Evolutionary conservation across 2,113 vertebrate genomes (phyloP), one percentile per base, ranked within the genome.

Genomic region (Tamias sibiricus): DNA sequence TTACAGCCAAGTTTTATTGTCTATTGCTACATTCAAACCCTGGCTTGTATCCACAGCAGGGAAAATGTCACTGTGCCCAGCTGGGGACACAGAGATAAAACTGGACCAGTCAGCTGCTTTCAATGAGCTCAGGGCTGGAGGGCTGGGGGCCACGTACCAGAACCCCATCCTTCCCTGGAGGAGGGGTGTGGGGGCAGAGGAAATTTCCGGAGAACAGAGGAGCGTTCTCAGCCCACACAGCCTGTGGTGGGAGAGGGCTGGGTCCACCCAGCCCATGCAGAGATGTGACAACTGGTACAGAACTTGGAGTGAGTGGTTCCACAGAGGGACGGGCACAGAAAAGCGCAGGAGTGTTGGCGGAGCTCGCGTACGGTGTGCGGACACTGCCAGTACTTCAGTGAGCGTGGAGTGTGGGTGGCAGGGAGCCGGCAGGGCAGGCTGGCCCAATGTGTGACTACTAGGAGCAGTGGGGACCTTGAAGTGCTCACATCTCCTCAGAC

Each of bases 331-430:
- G 7, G 74, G 37, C 17, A 19, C 9, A 24, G 26, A 35, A 49
- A 44, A 37, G 42, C 3, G 4, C n/a, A 59, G 57, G 22, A 2
- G 47, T 6, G 6, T 26, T 80, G n/a, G n/a, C 2, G 32, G 11
- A 22, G 4, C 0, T 22, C 17, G 4, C 5, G 6, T 0, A 2
- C 0, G 0, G 26, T 32, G 11, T 57, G 30, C 57, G 30, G 57
- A 54, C 35, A 26, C 0, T 22, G 4, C 47, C 19, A n/a, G 44
- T 16, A 40, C 40, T 28, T 37, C n/a, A 11, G 54, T 24, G 26
- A 49, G 13, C 26, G 6, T 35, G 28, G 20, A 44, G n/a, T 0
- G 20, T 3, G n/a, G 35, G 74, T 4, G 22, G 30, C 8, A 24
- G 82, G 17, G 30, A 17, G 5, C 14, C 16, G 16, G 20, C 2